Evolutionary conservation across 2,113 vertebrate genomes (phyloP).

Genomic region (Nannobrachium achirus): DNA sequence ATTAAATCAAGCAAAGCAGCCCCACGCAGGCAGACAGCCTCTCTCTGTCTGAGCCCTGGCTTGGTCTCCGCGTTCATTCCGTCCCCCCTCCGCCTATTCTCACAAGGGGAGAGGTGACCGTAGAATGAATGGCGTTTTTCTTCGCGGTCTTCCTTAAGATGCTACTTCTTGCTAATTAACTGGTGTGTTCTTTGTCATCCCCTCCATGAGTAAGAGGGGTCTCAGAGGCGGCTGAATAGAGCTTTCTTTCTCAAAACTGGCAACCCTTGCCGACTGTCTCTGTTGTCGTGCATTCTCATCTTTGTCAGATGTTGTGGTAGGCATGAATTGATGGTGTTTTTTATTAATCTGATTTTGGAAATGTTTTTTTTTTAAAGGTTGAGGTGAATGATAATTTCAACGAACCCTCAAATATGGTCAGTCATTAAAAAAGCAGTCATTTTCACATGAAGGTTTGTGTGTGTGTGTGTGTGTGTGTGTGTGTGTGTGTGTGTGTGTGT

Average conservation of each 20-base stretch:
- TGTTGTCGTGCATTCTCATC: slow-evolving; percentile 51
- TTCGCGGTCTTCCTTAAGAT: slow-evolving; percentile 71
- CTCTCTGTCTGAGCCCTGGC: slow-evolving; percentile 42
- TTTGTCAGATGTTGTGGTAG: slow-evolving; percentile 65
- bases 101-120: slow-evolving; percentile 65
- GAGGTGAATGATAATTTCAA: neutral
- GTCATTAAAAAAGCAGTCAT: slow-evolving; percentile 42
- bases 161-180: slow-evolving; percentile 83
- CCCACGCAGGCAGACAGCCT: slow-evolving; percentile 40
- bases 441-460: slow-evolving; percentile 47
- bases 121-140: slow-evolving; percentile 71
- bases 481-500: slow-evolving; percentile 20
- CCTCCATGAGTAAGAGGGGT: slow-evolving; percentile 67
- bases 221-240: slow-evolving; percentile 59
- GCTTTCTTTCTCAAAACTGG: slow-evolving; percentile 51
- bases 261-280: slow-evolving; percentile 69
- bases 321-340: slow-evolving; percentile 66
- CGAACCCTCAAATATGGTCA: neutral
- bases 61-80: slow-evolving; percentile 33
- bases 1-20: slow-evolving; percentile 77
- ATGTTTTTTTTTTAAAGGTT: slow-evolving; percentile 26
- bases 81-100: slow-evolving; percentile 55
- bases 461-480: slow-evolving; percentile 12
- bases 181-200: slow-evolving; percentile 75
- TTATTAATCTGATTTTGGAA: slow-evolving; percentile 61